Percentiles rank a stretch among this genome's conserved stretches.
phyloP scores from a whole-genome alignment of 2,797 vertebrate genomes.

The Urocyon cinereoargenteus region DNA sequence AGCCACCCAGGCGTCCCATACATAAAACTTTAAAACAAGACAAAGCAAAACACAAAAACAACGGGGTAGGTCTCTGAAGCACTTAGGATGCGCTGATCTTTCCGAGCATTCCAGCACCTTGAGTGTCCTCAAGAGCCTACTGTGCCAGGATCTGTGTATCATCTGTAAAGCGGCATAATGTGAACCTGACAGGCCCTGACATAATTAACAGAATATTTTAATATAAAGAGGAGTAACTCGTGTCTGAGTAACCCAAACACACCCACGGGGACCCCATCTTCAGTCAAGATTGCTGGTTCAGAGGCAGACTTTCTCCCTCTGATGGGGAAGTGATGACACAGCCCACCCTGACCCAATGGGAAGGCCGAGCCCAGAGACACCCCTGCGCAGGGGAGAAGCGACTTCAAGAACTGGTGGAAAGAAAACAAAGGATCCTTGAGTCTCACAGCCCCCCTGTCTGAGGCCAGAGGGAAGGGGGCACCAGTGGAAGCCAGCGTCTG shows the following conservation, averaged over 20 bases:
- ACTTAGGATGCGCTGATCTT: neutral
- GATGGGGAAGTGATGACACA: neutral
- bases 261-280: neutral
- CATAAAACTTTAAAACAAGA: neutral
- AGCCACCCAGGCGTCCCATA: too few species aligned
- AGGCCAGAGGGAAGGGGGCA: neutral
- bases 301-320: neutral
- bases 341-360: neutral
- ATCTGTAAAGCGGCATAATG: neutral
- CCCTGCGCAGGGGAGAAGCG: neutral
- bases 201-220: slow-evolving; percentile 37
- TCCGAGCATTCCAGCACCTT: neutral
- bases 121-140: neutral
- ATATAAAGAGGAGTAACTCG: neutral
- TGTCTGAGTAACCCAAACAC: neutral
- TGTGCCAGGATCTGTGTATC: neutral
- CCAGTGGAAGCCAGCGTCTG: too few species aligned
- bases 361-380: neutral
- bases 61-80: neutral
- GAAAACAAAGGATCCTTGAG: neutral
- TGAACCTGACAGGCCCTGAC: neutral
- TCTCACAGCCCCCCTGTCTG: neutral
- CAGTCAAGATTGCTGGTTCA: neutral
- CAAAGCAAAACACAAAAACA: too few species aligned
- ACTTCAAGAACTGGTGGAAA: neutral